Base-by-base conservation (phyloP, 2,888 invertebrate genomes). In the Mesoligia furuncula region DNA sequence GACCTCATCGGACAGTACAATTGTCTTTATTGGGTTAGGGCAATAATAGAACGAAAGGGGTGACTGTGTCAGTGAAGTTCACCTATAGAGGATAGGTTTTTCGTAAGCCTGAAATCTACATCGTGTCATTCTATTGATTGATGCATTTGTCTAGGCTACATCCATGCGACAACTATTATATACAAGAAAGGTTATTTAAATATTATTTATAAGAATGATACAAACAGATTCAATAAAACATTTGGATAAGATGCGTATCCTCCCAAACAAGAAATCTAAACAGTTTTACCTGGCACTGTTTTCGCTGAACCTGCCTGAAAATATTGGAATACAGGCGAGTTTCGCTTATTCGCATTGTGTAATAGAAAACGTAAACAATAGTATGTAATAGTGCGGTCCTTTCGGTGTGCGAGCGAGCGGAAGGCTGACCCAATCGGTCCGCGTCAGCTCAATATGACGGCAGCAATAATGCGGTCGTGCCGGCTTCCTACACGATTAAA, bases 361-460 rank as follows among this genome's bases (percentile, higher is more conserved):
- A 85, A 87, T 87, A 84, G 80, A 80, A 87, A 78, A 81, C 81
- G 80, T 87, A 86, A 87, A 88, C 87, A 85, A 86, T 88, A 87
- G 88, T 85, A 84, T 81, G 83, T 87, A 81, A 88, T 87, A 87
- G 86, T 86, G 84, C 80, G 85, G 86, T 86, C 80, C 81, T 84
- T 85, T 86, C 69, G 78, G 77, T 91, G 90, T 90, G 87, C 88
- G 88, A 86, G 82, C 83, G 81, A 85, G 88, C 86, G 83, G 81
- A 87, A 85, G 84, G 79, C 89, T 92, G 92, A 92, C 92, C 90
- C 92, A 89, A 93, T 93, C 93, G 91, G 80, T 92, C 90, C 86
- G 87, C 91, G 93, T 94, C 95, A 92, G 91, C 90, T 90, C 94
- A 93, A 94, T 94, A 94, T 94, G 95, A 92, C 92, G 93, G 90